Percentiles rank a stretch among this genome's conserved stretches.
Conservation (phyloP, 2,113 vertebrate species). For the Tiliqua scincoides region DNA sequence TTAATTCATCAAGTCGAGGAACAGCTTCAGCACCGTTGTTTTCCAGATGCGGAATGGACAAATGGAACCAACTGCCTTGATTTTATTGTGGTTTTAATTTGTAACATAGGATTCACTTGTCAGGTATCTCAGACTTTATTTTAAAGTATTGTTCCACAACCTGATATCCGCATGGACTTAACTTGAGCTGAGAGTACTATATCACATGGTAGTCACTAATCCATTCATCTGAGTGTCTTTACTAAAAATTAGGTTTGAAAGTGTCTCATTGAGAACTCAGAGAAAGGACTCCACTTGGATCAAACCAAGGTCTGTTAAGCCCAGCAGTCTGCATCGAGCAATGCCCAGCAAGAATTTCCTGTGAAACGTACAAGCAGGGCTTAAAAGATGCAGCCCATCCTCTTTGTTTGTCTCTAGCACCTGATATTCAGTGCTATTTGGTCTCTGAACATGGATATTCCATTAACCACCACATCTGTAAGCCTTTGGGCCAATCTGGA, state of each 20-base stretch:
- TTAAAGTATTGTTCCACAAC: background rate
- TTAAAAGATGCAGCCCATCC: background rate
- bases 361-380: too few species aligned
- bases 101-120: background rate
- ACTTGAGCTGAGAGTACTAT: background rate
- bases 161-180: background rate
- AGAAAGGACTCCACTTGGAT: too few species aligned
- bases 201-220: conserved; percentile 36
- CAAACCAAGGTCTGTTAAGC: background rate
- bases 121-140: background rate
- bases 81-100: background rate
- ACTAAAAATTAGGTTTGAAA: conserved; percentile 21
- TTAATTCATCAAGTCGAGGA: conserved; percentile 3
- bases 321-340: background rate
- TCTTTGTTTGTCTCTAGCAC: background rate
- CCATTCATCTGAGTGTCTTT: background rate
- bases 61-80: background rate
- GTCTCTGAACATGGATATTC: too few species aligned
- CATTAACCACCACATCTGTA: too few species aligned
- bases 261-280: background rate
- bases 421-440: too few species aligned
- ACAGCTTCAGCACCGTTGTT: background rate
- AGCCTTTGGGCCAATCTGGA: too few species aligned
- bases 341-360: background rate
- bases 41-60: background rate